Conservation (phyloP, 2,797 vertebrate genomes). For the Limosa lapponica region DNA sequence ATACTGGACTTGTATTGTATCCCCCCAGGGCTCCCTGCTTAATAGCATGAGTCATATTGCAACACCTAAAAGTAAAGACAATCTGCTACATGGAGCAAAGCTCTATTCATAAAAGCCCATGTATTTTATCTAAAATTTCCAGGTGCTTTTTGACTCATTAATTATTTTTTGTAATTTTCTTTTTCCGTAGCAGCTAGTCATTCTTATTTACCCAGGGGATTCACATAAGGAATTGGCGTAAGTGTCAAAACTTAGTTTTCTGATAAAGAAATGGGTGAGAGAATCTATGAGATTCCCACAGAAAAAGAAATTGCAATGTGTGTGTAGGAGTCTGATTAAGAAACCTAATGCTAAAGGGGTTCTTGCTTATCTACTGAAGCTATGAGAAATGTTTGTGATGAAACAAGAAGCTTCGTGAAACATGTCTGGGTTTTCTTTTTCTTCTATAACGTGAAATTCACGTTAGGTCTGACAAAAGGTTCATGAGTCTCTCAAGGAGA, state of each 20-base stretch:
- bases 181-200: neutral
- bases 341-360: neutral
- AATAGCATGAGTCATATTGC: neutral
- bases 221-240: neutral
- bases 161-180: neutral
- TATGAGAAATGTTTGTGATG: neutral
- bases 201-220: neutral
- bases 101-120: neutral
- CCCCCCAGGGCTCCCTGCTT: neutral
- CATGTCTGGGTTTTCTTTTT: neutral
- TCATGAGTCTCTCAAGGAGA: neutral
- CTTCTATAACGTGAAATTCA: neutral
- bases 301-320: neutral
- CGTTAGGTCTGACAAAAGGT: neutral
- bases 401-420: constrained; percentile 1
- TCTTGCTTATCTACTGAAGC: neutral
- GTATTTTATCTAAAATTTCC: neutral
- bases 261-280: neutral
- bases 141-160: neutral
- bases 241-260: constrained; percentile 20
- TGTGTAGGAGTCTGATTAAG: neutral
- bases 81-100: neutral
- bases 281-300: neutral
- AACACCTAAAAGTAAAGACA: neutral
- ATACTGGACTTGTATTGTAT: neutral